Evolutionary conservation across 2,888 invertebrate genomes (phyloP).

Genomic region (Anorthoa munda): DNA sequence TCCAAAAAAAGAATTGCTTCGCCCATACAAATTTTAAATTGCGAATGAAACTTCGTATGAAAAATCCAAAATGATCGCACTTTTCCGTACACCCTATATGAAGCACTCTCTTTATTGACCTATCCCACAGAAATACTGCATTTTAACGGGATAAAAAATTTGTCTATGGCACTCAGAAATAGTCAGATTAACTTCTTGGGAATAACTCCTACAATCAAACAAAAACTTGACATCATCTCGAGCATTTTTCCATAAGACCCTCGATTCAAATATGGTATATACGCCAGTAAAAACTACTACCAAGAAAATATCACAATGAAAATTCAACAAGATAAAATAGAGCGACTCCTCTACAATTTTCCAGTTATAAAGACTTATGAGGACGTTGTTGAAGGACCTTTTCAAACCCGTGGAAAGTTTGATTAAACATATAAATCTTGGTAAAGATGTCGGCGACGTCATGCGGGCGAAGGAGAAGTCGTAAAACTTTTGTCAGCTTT

Average conservation of each 20-base stretch:
- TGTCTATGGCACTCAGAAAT: too few relatives aligned
- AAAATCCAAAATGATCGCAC: too few relatives aligned
- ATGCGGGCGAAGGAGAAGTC: conserved; percentile 38
- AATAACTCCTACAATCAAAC: too few relatives aligned
- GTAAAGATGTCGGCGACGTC: conserved; percentile 24
- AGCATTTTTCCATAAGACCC: background rate
- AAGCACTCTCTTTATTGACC: too few relatives aligned
- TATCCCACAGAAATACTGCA: too few relatives aligned
- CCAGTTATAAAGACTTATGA: conserved; percentile 29
- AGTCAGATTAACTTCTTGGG: too few relatives aligned
- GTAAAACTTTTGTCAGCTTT: conserved; percentile 35
- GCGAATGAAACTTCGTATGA: too few relatives aligned
- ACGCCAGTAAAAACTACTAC: background rate
- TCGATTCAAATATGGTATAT: background rate
- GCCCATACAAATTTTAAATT: too few relatives aligned
- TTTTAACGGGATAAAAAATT: too few relatives aligned
- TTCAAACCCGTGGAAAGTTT: conserved; percentile 31
- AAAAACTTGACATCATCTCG: background rate
- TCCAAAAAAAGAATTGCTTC: too few relatives aligned
- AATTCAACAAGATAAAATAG: background rate
- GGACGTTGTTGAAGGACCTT: conserved; percentile 11
- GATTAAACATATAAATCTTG: conserved; percentile 48
- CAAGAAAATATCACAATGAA: background rate
- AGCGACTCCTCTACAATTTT: conserved; percentile 10
- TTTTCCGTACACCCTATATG: too few relatives aligned